These are phyloP conservation scores for Cynocephalus volans DNA, from an alignment of 2,113 vertebrate genomes.

Conservation along the genomic window DNA sequence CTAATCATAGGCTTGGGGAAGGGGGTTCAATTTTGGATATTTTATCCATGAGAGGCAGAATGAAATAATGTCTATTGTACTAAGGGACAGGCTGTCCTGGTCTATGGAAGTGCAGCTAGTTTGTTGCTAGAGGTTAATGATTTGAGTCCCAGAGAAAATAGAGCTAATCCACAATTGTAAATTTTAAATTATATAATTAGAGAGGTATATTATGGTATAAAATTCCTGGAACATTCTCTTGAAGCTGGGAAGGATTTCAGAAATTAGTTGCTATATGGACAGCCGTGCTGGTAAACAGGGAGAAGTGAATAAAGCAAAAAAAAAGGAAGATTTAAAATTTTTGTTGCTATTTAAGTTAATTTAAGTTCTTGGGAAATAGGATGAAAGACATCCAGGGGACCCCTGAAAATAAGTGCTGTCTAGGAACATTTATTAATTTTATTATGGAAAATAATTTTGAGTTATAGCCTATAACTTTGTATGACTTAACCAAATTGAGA, in stretches of 20 bases:
- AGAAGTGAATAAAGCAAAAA: background rate
- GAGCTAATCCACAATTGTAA: background rate
- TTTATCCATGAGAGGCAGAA: background rate
- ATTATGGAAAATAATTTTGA: constrained; percentile 26
- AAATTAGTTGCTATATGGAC: background rate
- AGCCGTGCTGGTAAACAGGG: background rate
- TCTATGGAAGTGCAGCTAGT: background rate
- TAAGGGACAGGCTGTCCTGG: background rate
- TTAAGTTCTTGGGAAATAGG: background rate
- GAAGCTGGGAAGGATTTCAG: constrained; percentile 15
- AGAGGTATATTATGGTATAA: background rate
- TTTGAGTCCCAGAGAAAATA: background rate
- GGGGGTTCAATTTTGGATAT: background rate
- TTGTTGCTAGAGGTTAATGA: background rate
- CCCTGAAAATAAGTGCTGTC: background rate
- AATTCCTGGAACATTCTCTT: background rate
- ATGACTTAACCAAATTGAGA: background rate
- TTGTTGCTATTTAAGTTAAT: background rate
- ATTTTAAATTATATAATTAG: background rate
- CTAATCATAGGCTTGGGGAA: background rate
- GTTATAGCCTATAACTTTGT: background rate
- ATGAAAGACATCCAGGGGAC: background rate
- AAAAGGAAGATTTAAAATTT: background rate
- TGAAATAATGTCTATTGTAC: background rate
- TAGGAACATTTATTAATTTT: constrained; percentile 30